phyloP scores from a whole-genome alignment of 1,140 invertebrate genomes.

The Bombus huntii region DNA sequence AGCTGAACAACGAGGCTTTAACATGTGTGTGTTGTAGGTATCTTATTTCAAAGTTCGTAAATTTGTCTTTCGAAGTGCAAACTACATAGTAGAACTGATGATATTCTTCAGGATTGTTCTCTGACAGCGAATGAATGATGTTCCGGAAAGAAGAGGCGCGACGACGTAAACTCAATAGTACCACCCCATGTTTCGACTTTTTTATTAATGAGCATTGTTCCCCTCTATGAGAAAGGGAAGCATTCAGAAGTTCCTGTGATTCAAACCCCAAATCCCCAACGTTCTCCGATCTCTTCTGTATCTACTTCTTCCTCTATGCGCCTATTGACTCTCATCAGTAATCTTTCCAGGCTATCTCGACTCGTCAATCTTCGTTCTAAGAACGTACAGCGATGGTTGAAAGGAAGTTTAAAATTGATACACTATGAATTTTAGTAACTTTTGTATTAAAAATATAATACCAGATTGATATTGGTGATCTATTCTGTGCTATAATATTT shows the following conservation, averaged over 20 bases:
- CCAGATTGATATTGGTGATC: too few species aligned
- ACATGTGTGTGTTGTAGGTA: not conserved
- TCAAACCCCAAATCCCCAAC: not conserved
- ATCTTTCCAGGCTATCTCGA: conserved; percentile 13
- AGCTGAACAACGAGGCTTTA: too few species aligned
- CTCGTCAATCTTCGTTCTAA: conserved; percentile 4
- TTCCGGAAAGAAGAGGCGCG: not conserved
- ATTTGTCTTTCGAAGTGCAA: not conserved
- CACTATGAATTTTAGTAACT: too few species aligned
- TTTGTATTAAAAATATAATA: too few species aligned
- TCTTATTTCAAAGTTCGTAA: not conserved
- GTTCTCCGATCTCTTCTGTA: conserved; percentile 7
- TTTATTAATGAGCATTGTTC: conserved; percentile 32
- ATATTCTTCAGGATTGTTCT: not conserved
- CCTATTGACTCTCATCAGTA: conserved; percentile 15
- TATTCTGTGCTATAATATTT: too few species aligned
- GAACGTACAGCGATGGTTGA: not conserved
- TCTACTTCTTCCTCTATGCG: not conserved
- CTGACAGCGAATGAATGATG: not conserved
- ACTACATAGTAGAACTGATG: too few species aligned
- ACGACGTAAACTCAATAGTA: not conserved
- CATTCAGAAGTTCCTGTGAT: not conserved
- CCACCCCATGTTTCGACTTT: not conserved
- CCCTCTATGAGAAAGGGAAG: conserved; percentile 1
- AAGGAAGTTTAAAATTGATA: too few species aligned